Base-by-base conservation (phyloP, 1,140 invertebrate species). In the Lasioglossum baleicum region DNA sequence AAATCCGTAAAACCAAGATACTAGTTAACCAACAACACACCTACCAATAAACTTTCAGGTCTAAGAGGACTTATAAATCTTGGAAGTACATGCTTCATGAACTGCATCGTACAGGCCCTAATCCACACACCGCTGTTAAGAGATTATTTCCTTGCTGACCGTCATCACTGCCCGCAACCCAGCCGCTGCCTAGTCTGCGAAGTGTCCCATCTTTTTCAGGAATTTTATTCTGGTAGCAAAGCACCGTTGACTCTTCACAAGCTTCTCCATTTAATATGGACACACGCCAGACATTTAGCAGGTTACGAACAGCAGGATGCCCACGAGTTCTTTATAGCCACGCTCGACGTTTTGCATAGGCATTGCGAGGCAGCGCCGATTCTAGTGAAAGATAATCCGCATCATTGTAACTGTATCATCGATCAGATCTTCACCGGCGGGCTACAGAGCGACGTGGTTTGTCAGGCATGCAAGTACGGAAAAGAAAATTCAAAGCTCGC, bases 81-180 rank as follows among this genome's bases (percentile, higher is more conserved):
- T 84, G 98, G 99, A n/a, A 98, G 98, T 83, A 99, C 99, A 1
- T 99, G 99, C 93, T 99, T 99, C 91, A 99, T 99, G 97, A 99
- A 99, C 92, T 98, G 98, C 90, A 99, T 99, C 88, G 96, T 99
- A 11, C 99, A 99, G 94, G 97, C 97, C 2, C 91, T 99, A 76
- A 98, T 98, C 65, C 98, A 99, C 90, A 99, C 98, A 8, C 98
- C 98, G 2, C 92, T 99, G 26, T 93, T 99, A 72, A 93, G 98
- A 83, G 98, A 99, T 91, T 99, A 98, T 93, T 99, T 99, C 90
- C 95, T 99, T 81, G 96, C 97, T 61, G 98, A 99, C 92, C 95
- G 96, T 85, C 98, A 99, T 91, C 95, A 96, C 87, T 98, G 97
- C 91, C 96, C 96, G 80, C 94, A 95, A 83, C 92, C 94, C 6